phyloP scores from a whole-genome alignment of 2,888 invertebrate genomes.

The Sepiola atlantica region DNA sequence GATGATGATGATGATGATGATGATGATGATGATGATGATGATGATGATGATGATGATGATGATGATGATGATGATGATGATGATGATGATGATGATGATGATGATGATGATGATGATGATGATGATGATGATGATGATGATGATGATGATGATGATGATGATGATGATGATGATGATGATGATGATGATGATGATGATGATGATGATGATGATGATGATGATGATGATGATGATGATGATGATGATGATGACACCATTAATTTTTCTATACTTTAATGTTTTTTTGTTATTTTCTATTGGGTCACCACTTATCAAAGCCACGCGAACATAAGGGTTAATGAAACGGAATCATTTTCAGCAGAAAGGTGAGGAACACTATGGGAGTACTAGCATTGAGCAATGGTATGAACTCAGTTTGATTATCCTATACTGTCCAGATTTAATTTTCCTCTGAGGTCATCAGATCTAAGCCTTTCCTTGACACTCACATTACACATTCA shows the following conservation, averaged over 20 bases:
- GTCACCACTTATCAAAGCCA: too few species aligned
- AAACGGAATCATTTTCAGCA: too few species aligned
- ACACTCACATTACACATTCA: too few species aligned
- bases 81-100: background rate
- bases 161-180: constrained; percentile 3
- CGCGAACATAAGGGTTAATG: too few species aligned
- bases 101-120: background rate
- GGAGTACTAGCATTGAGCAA: too few species aligned
- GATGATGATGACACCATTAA: constrained; percentile 32
- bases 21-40: background rate
- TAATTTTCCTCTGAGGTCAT: too few species aligned
- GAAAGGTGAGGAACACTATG: too few species aligned
- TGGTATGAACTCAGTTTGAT: too few species aligned
- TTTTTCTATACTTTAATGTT: too few species aligned
- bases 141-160: background rate
- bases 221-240: constrained; percentile 3
- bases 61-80: background rate
- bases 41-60: background rate
- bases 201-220: constrained; percentile 3
- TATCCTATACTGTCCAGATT: too few species aligned
- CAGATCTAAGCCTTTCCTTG: too few species aligned
- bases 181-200: constrained; percentile 3
- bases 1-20: background rate
- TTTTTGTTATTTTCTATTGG: too few species aligned
- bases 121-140: background rate